Conservation (phyloP, 2,888 invertebrate species). For the Ectemnius continuus region DNA sequence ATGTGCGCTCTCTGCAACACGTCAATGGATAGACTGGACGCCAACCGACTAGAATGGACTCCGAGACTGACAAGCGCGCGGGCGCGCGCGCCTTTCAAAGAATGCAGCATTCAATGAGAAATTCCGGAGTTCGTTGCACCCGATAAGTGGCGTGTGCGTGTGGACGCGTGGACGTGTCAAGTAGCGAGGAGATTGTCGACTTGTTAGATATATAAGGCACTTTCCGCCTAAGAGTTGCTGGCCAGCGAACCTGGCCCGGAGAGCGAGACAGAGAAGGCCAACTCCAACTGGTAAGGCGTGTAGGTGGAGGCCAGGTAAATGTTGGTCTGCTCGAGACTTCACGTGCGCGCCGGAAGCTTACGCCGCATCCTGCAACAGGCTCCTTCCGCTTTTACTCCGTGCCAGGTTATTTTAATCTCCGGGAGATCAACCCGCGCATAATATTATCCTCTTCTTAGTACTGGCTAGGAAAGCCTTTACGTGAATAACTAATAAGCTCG, state of each 20-base stretch:
- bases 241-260: too few relatives aligned
- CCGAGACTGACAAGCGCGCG: too few relatives aligned
- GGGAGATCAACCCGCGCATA: too few relatives aligned
- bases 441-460: too few relatives aligned
- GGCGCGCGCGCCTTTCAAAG: too few relatives aligned
- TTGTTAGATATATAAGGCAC: not conserved
- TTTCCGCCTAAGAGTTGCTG: not conserved
- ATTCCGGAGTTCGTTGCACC: conserved; percentile 70
- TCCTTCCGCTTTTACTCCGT: conserved; percentile 37
- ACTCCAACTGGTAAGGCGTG: not conserved
- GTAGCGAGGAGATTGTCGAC: too few relatives aligned
- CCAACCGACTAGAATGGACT: too few relatives aligned
- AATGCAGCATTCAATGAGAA: conserved; percentile 30
- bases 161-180: conserved; percentile 16
- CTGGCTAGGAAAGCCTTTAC: too few relatives aligned
- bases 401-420: conserved; percentile 6
- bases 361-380: conserved; percentile 11
- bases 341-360: conserved; percentile 37
- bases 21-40: too few relatives aligned
- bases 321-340: conserved; percentile 26
- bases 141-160: conserved; percentile 29
- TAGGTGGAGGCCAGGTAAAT: conserved; percentile 42
- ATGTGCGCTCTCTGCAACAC: too few relatives aligned
- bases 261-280: too few relatives aligned
- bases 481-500: too few relatives aligned